Conservation (phyloP, 2,888 invertebrate species). For the Acheta domesticus region DNA sequence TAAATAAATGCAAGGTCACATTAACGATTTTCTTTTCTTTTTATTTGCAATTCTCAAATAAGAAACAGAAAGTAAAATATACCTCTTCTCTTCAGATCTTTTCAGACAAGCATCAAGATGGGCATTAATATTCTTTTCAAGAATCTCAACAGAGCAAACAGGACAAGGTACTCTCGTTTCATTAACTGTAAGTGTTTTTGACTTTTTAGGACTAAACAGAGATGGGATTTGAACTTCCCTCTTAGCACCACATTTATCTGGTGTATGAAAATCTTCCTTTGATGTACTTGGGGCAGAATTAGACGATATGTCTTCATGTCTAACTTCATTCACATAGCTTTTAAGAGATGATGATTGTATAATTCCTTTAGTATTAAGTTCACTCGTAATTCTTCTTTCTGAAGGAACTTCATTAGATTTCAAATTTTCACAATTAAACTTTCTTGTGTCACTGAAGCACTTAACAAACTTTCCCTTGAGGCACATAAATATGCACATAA, state of each 20-base stretch:
- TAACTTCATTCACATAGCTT: background rate
- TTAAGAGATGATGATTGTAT: background rate
- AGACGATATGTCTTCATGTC: background rate
- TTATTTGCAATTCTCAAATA: background rate
- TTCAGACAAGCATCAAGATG: constrained; percentile 53
- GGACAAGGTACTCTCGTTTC: constrained; percentile 48
- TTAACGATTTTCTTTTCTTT: background rate
- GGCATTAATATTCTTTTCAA: constrained; percentile 46
- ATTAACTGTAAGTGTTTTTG: background rate
- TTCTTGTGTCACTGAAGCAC: background rate
- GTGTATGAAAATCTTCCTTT: background rate
- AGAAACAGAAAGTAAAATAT: background rate
- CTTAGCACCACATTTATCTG: background rate
- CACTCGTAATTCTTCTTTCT: background rate
- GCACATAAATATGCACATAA: constrained; percentile 45
- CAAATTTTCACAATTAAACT: background rate
- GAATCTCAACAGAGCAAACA: constrained; percentile 49
- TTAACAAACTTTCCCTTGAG: constrained; percentile 45
- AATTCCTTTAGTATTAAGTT: background rate
- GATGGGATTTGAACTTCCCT: background rate
- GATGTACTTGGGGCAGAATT: background rate
- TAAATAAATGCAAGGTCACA: no score
- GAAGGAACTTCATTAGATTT: background rate
- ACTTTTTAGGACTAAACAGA: constrained; percentile 3
- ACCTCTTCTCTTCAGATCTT: constrained; percentile 39